Evolutionary conservation across 1,140 invertebrate genomes (phyloP), one percentile per base, ranked within the genome.

Genomic region (Hydropsyche tenuis): DNA sequence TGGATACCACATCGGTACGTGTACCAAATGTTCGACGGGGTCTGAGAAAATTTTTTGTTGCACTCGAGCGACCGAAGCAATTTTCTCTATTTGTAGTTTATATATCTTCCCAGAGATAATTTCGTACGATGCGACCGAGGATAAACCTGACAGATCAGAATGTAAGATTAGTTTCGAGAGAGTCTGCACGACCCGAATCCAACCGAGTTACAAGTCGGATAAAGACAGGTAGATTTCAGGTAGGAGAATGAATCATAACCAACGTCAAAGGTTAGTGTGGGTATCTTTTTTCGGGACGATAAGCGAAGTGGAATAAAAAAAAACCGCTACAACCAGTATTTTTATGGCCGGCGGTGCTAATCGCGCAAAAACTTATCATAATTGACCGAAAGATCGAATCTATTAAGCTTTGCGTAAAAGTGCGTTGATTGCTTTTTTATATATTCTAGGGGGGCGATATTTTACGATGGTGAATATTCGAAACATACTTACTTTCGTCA

Each of bases 61-160:
- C 18, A 27, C 22, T 14, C 23, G 4, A 2, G 43, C 27, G 42
- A 48, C 43, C 45, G 65, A 23, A 48, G 65, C 65, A 68, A 68
- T 68, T 43, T 68, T 68, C 43, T 48, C 45, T 43, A 65, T 65
- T 5, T 65, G 43, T 9, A 22, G 64, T 45, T 12, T 42, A 25
- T 56, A 56, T 43, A 66, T 66, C 43, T 25, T 60, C 27, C 16
- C 48, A 46, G 22, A 70, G 68, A 70, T 70, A 70, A 70, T 70
- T 70, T 70, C 25, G 51, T 70, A 56, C 68, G 68, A 70, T 70
- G 20, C 48, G 25, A 60, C 16, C 27, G 45, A 42, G 68, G 68
- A 60, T 70, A 56, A 45, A 70, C 48, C 68, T 70, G 68, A 70
- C 68, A 70, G 68, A 70, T 70, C 68, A 70, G 68, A 70, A 70